phyloP scores from a whole-genome alignment of 2,113 vertebrate genomes.

The Raja brachyura region DNA sequence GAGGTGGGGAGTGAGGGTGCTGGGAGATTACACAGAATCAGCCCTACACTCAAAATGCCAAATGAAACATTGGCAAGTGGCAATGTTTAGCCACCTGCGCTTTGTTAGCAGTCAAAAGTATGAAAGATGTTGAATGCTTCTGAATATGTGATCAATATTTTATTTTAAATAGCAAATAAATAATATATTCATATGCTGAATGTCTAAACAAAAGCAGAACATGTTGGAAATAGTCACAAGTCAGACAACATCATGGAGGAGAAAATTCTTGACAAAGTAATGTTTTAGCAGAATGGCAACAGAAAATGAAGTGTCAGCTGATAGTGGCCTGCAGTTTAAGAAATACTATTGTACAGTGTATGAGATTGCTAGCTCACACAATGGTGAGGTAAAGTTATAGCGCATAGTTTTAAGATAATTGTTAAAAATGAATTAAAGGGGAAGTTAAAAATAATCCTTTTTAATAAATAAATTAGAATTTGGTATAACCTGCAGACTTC shows the following conservation, averaged over 20 bases:
- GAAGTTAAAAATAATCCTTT: too few relatives aligned
- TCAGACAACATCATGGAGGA: neutral
- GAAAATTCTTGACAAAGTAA: neutral
- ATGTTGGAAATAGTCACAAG: neutral
- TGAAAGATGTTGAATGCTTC: neutral
- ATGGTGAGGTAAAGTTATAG: neutral
- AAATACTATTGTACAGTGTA: neutral
- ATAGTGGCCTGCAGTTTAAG: neutral
- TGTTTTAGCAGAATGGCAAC: neutral
- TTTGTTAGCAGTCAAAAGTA: neutral
- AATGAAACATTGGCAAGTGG: too few relatives aligned
- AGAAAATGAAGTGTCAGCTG: neutral
- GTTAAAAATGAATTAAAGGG: too few relatives aligned
- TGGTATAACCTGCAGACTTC: too few relatives aligned
- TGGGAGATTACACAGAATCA: too few relatives aligned
- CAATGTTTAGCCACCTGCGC: too few relatives aligned
- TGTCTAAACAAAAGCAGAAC: conserved; percentile 15
- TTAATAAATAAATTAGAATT: too few relatives aligned
- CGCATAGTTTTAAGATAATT: neutral
- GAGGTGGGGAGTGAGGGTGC: too few relatives aligned
- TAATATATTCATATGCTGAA: neutral
- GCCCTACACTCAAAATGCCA: too few relatives aligned
- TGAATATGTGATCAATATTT: neutral
- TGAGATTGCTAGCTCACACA: neutral
- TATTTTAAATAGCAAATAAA: too few relatives aligned